These are phyloP conservation scores for Phylloscopus whistleri DNA, from an alignment of 2,113 vertebrate genomes.

Conservation along the genomic window DNA sequence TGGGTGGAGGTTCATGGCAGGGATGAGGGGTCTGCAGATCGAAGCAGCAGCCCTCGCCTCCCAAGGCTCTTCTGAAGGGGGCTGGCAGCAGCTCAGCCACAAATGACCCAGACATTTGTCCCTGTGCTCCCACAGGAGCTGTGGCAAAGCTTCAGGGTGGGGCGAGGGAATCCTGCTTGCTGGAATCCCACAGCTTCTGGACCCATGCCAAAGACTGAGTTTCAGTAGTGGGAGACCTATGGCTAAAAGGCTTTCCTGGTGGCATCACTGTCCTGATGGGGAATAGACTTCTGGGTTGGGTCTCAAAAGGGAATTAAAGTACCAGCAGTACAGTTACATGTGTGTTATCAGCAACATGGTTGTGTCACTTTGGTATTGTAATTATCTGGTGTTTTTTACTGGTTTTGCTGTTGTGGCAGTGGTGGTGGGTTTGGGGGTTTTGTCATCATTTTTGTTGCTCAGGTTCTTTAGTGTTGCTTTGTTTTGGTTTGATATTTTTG, in stretches of 20 bases:
- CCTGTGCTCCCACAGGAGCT: neutral
- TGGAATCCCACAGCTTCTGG: neutral
- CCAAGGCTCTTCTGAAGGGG: neutral
- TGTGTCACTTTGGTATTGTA: neutral
- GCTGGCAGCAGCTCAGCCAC: neutral
- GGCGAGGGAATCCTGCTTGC: neutral
- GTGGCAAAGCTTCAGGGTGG: neutral
- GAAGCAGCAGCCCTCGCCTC: neutral
- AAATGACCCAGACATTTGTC: rapidly evolving
- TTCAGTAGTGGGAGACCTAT: neutral
- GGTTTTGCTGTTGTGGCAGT: neutral
- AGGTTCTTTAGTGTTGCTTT: neutral
- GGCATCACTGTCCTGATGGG: neutral
- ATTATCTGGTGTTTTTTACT: neutral
- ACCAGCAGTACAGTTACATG: neutral
- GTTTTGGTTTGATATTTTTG: neutral
- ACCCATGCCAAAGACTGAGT: neutral
- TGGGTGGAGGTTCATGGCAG: rapidly evolving
- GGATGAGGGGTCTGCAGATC: neutral
- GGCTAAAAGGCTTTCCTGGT: neutral
- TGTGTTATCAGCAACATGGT: neutral
- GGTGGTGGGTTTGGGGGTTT: neutral
- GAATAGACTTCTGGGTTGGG: neutral
- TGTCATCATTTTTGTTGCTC: rapidly evolving
- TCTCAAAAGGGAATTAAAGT: neutral